Evolutionary conservation across 1,140 invertebrate genomes (phyloP), one percentile per base, ranked within the genome.

Genomic region (Dendrolimus kikuchii): DNA sequence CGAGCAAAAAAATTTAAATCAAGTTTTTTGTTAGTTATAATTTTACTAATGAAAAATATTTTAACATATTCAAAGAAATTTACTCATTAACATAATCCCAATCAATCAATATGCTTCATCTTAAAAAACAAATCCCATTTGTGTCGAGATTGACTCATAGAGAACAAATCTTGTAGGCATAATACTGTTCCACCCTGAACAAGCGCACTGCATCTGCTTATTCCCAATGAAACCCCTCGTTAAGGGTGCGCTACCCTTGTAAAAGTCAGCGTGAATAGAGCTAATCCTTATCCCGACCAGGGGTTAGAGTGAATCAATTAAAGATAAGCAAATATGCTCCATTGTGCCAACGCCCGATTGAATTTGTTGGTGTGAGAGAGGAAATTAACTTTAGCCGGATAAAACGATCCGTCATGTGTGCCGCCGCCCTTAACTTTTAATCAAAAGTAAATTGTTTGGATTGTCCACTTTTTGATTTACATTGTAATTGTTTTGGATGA

Each of bases 221-320:
- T 9, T 74, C 74, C 73, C 53, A 74, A 70, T 4, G 43, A 5
- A 40, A 53, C 64, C 68, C 73, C 77, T 82, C 76, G 77, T 81
- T 81, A 84, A 77, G 74, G 76, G 69, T 61, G 63, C 59, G 60
- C 69, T 73, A 81, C 81, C 78, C 81, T 81, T 82, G 78, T 85
- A 83, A 83, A 85, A 85, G 81, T 78, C 76, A 78, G 81, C 78
- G 77, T 79, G 79, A 85, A 82, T 85, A 73, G 70, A 70, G 71
- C 77, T 81, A 83, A 83, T 82, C 80, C 75, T 82, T 81, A 81
- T 82, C 81, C 75, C 57, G 43, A 48, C 60, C 61, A 67, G 66
- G 81, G 78, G 77, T 74, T 81, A 80, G 68, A 86, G 78, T 81
- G 80, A 83, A 86, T 86, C 80, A 83, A 86, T 86, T 83, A 86